phyloP scores from a whole-genome alignment of 2,797 vertebrate species.

The Sebastes variabilis region DNA sequence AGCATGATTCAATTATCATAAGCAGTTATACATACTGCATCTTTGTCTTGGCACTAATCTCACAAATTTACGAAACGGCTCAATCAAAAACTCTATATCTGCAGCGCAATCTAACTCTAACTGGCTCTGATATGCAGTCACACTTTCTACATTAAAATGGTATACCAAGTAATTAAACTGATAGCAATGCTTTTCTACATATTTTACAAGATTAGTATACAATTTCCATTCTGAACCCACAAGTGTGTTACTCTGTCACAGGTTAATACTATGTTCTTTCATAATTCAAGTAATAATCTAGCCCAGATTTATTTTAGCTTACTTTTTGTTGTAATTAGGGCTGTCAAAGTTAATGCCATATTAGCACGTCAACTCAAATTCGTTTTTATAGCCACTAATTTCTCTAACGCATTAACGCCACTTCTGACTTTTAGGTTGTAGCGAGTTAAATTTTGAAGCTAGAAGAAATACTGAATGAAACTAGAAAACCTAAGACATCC shows the following conservation, averaged over 20 bases:
- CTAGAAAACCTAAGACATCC: too few species aligned
- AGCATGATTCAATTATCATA: not conserved
- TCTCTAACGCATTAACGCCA: rapidly evolving
- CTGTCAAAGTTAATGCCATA: too few species aligned
- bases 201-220: constrained; percentile 3
- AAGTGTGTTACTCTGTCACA: not conserved
- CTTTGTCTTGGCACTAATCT: not conserved
- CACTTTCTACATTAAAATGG: not conserved
- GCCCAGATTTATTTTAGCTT: not conserved
- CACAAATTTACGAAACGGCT: not conserved
- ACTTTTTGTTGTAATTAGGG: not conserved
- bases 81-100: not conserved
- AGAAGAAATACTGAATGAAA: too few species aligned
- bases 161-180: constrained; percentile 1
- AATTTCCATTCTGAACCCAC: not conserved
- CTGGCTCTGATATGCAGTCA: not conserved
- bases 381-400: too few species aligned
- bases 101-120: not conserved
- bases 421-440: too few species aligned
- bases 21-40: not conserved
- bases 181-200: not conserved
- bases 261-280: not conserved
- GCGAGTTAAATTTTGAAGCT: rapidly evolving
- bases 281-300: not conserved
- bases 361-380: too few species aligned